These are phyloP conservation scores for Apis laboriosa DNA, from an alignment of 1,140 invertebrate species.

Conservation along the genomic window DNA sequence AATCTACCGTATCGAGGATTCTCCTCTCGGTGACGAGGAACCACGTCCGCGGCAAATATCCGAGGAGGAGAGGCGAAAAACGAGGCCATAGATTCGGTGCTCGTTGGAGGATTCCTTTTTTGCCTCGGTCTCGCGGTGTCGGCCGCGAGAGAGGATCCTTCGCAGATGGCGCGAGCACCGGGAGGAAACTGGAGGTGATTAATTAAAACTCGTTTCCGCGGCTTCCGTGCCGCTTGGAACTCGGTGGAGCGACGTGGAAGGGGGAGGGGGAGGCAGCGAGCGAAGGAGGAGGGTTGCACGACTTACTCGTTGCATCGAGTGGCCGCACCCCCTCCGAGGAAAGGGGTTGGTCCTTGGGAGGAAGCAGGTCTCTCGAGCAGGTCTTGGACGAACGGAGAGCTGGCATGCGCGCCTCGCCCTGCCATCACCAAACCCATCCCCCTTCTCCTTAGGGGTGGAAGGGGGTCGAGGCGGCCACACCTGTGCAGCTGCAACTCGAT, in stretches of 20 bases:
- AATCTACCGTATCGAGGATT: too few species aligned
- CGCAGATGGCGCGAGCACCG: constrained; percentile 43
- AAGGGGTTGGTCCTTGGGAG: constrained; percentile 49
- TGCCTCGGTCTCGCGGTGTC: constrained; percentile 34
- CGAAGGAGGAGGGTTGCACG: too few species aligned
- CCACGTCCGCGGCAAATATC: background rate
- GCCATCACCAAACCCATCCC: constrained; percentile 50
- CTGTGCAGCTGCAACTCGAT: constrained; percentile 36
- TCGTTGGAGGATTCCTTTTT: constrained; percentile 40
- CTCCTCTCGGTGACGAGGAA: too few species aligned
- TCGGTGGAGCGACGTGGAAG: background rate
- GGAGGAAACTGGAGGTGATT: constrained; percentile 32
- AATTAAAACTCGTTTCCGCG: constrained; percentile 55
- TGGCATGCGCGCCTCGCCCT: constrained; percentile 59
- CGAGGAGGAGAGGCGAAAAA: constrained; percentile 20
- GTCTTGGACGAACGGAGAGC: constrained; percentile 36
- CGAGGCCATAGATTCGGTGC: constrained; percentile 47
- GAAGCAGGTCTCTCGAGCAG: constrained; percentile 17
- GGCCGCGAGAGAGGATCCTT: constrained; percentile 31
- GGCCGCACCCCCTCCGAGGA: constrained; percentile 44
- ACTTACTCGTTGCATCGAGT: constrained; percentile 13
- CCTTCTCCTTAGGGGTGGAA: constrained; percentile 22
- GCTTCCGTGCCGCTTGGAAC: constrained; percentile 4
- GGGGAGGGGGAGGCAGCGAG: too few species aligned
- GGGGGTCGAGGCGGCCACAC: constrained; percentile 53